These are phyloP conservation scores for Epinotia bilunana DNA, from an alignment of 2,888 invertebrate species.

Conservation along the genomic window DNA sequence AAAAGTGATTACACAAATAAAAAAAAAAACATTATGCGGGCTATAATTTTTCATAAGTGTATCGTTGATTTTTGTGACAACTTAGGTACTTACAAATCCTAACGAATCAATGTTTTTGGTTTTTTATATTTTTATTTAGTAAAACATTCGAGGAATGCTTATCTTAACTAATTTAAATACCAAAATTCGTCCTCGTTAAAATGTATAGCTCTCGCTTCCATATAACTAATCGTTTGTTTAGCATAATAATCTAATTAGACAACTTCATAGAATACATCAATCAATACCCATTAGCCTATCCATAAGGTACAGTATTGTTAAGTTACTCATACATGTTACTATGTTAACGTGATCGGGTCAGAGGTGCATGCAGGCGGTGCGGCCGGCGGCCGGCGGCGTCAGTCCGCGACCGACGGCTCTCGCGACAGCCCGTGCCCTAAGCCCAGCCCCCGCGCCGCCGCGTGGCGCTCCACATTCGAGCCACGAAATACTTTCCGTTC, in stretches of 20 bases:
- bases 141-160: too few species aligned
- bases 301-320: constrained; percentile 42
- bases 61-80: too few species aligned
- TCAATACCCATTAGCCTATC: constrained; percentile 10
- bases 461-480: constrained; percentile 56
- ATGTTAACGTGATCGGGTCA: constrained; percentile 52
- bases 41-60: too few species aligned
- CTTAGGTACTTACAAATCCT: too few species aligned
- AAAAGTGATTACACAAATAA: too few species aligned
- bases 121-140: not conserved
- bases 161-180: too few species aligned
- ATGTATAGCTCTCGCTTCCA: not conserved
- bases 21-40: too few species aligned
- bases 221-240: not conserved
- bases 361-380: constrained; percentile 36
- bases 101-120: not conserved
- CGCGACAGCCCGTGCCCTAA: not conserved
- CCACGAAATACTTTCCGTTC: constrained; percentile 24
- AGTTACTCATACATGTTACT: constrained; percentile 44
- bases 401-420: constrained; percentile 55
- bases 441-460: constrained; percentile 38
- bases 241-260: not conserved
- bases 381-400: constrained; percentile 49
- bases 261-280: constrained; percentile 1
- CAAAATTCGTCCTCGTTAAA: not conserved